A percentile compares a stretch with the other conserved stretches of the same genome.
Evolutionary conservation across 1,140 invertebrate genomes (phyloP).

Genomic region (Scaptomyza pallida): DNA sequence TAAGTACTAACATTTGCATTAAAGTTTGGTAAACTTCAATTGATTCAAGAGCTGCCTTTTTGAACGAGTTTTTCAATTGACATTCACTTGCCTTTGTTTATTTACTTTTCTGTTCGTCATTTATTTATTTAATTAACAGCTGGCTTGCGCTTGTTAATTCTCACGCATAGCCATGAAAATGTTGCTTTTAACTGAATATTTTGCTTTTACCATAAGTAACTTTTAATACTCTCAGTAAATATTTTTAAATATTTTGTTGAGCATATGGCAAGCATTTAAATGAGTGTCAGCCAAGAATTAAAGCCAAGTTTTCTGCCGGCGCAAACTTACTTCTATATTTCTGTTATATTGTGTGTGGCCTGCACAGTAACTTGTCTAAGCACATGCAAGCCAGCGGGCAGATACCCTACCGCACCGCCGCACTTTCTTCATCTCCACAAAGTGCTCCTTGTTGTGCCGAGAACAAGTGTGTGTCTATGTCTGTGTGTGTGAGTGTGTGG

Average conservation of each 20-base stretch:
- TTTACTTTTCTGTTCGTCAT: not conserved
- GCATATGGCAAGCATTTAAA: slow-evolving; percentile 5
- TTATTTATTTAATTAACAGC: not conserved
- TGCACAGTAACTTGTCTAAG: slow-evolving; percentile 61
- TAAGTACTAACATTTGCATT: no score
- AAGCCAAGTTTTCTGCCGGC: slow-evolving; percentile 5
- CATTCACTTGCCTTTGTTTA: not conserved
- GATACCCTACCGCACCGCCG: not conserved
- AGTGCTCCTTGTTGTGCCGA: no score
- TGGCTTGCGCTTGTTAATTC: not conserved
- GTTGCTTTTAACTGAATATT: no score
- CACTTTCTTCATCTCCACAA: no score
- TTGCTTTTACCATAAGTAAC: no score
- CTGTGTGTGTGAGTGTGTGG: slow-evolving; percentile 4
- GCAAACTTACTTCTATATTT: not conserved
- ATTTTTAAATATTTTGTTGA: not conserved
- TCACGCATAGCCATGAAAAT: not conserved
- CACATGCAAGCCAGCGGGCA: slow-evolving; percentile 58
- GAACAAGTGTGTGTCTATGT: not conserved
- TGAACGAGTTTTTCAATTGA: not conserved
- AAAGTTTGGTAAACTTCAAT: no score
- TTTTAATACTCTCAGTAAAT: no score
- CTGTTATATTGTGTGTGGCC: not conserved
- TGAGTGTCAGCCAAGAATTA: not conserved
- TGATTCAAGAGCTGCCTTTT: not conserved